Percentiles rank a stretch among this genome's conserved stretches.
Evolutionary conservation across 2,797 vertebrate species (phyloP).

Genomic region (Allobates femoralis): DNA sequence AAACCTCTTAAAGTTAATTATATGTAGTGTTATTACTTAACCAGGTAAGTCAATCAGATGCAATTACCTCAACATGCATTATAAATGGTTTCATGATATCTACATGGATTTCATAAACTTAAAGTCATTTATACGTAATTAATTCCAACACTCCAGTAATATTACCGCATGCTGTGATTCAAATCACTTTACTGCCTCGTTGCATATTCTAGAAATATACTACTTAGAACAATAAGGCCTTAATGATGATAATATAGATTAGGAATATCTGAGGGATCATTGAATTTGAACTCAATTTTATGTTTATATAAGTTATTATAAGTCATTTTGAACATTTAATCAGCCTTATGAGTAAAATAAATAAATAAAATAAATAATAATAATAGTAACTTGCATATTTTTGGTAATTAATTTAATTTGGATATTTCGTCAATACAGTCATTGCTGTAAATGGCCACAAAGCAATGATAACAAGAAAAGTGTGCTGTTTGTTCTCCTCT

Average conservation of each 20-base stretch:
- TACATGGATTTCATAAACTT: neutral
- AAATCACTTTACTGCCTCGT: neutral
- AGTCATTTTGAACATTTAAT: neutral
- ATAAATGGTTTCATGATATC: slow-evolving; percentile 13
- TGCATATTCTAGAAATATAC: neutral
- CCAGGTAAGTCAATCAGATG: slow-evolving; percentile 7
- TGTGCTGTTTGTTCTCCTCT: neutral
- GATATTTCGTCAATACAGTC: neutral
- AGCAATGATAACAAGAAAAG: neutral
- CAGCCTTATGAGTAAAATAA: neutral
- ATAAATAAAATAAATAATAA: too few relatives aligned
- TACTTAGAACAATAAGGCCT: neutral
- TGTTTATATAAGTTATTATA: neutral
- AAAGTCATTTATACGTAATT: slow-evolving; percentile 12
- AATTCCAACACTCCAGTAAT: neutral
- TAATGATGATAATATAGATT: neutral
- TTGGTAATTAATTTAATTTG: neutral
- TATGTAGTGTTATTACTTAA: neutral
- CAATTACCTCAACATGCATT: neutral
- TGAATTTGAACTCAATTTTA: neutral
- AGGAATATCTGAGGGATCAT: neutral
- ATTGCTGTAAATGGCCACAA: neutral
- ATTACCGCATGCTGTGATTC: slow-evolving; percentile 15
- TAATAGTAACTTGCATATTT: too few relatives aligned
- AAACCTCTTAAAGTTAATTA: slow-evolving; percentile 11